These are phyloP conservation scores for Osedax frankpressi DNA, from an alignment of 2,888 invertebrate species.

Conservation along the genomic window DNA sequence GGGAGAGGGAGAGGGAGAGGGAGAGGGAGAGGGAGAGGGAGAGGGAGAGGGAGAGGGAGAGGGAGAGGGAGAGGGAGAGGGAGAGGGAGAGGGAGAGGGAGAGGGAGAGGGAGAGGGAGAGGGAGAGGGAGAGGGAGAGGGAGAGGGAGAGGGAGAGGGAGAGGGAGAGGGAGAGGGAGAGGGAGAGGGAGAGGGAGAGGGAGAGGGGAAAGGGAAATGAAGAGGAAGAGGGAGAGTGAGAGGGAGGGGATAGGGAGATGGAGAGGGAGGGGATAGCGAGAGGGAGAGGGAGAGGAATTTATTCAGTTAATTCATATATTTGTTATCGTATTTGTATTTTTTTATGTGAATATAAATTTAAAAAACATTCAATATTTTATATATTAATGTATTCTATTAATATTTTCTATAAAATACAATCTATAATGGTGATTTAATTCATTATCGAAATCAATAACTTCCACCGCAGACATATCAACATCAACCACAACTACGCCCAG, in stretches of 20 bases:
- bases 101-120: background rate
- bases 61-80: background rate
- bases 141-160: constrained; percentile 9
- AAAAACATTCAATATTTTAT: too few species aligned
- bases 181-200: background rate
- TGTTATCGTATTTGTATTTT: too few species aligned
- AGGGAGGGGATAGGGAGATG: background rate
- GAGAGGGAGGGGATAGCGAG: background rate
- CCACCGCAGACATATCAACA: too few species aligned
- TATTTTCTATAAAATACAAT: too few species aligned
- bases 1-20: background rate
- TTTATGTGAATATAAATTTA: too few species aligned
- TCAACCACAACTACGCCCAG: too few species aligned
- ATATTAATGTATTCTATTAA: too few species aligned
- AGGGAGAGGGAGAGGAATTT: background rate
- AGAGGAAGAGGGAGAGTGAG: constrained; percentile 4
- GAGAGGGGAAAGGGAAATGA: background rate
- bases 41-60: background rate
- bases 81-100: background rate
- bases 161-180: constrained; percentile 5
- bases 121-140: constrained; percentile 3
- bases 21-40: background rate
- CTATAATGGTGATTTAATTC: too few species aligned
- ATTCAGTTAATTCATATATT: too few species aligned
- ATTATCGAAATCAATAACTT: too few species aligned